Percentiles rank a stretch among this genome's conserved stretches.
These are phyloP conservation scores for Cryptotis parvus DNA, from an alignment of 2,113 vertebrate species.

Conservation along the genomic window DNA sequence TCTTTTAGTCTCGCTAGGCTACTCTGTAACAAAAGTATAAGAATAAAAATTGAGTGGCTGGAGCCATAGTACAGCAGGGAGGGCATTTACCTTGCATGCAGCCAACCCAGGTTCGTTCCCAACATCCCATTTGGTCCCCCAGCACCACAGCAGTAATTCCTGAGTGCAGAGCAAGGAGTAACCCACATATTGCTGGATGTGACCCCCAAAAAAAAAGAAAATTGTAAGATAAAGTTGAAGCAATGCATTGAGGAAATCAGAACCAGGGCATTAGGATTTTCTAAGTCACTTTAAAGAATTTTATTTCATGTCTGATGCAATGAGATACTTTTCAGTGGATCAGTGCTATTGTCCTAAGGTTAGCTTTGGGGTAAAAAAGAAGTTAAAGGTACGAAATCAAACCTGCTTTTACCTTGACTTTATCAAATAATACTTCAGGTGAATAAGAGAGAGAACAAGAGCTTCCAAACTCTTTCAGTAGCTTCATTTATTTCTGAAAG, in stretches of 20 bases:
- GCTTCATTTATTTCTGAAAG: conserved; percentile 61
- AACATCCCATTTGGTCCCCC: no score
- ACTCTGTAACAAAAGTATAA: no score
- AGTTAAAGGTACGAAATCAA: not conserved
- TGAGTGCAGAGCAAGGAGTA: no score
- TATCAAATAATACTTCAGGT: conserved; percentile 42
- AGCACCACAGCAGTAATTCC: no score
- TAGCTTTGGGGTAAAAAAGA: not conserved
- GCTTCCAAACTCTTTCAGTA: not conserved
- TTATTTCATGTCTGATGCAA: not conserved
- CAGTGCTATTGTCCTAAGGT: not conserved
- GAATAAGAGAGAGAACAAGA: not conserved
- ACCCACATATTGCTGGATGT: no score
- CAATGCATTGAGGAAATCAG: not conserved
- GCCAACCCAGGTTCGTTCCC: no score
- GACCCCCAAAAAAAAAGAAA: no score
- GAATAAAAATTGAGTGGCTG: no score
- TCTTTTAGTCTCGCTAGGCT: no score
- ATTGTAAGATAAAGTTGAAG: not conserved
- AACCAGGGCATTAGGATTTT: not conserved
- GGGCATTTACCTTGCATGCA: no score
- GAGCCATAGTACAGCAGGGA: no score
- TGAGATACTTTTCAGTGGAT: not conserved
- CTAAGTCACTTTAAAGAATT: not conserved
- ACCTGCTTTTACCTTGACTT: conserved; percentile 30